These are phyloP conservation scores for Styela clava DNA, from an alignment of 23 tunicate genomes.

Conservation along the genomic window DNA sequence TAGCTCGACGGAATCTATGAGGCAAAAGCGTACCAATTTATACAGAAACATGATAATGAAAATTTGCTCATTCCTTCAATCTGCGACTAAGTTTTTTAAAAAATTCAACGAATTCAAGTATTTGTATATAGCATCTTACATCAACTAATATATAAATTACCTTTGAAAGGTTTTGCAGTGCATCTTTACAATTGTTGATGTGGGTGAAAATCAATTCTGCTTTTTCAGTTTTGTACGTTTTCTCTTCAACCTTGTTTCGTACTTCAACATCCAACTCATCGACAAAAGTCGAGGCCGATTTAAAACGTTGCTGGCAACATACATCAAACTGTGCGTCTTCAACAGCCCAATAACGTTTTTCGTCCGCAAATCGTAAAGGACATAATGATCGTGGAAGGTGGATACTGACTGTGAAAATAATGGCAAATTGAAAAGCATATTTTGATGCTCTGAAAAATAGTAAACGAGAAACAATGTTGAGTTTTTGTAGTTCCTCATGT, in stretches of 20 bases:
- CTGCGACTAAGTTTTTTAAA: too few species aligned
- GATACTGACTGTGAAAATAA: constrained; percentile 21
- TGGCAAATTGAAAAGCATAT: too few species aligned
- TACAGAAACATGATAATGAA: too few species aligned
- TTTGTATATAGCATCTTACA: too few species aligned
- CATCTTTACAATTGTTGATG: neutral
- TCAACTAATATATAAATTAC: too few species aligned
- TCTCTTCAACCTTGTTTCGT: neutral
- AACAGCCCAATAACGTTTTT: constrained; percentile 39
- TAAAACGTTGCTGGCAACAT: constrained; percentile 36
- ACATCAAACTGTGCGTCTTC: constrained; percentile 41
- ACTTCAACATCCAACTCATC: constrained; percentile 14
- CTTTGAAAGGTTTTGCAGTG: constrained; percentile 5
- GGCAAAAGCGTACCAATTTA: too few species aligned
- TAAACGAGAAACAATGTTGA: too few species aligned
- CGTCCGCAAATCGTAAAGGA: constrained; percentile 36
- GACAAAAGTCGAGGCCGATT: constrained; percentile 1
- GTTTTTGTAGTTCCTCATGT: too few species aligned
- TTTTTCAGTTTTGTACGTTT: neutral
- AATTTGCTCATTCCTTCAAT: too few species aligned
- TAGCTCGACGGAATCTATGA: too few species aligned
- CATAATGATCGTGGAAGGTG: constrained; percentile 45
- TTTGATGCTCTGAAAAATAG: too few species aligned
- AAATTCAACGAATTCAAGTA: too few species aligned
- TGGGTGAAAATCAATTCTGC: neutral